Evolutionary conservation across 2,797 vertebrate genomes (phyloP).

Genomic region (Lepilemur ruficaudatus): DNA sequence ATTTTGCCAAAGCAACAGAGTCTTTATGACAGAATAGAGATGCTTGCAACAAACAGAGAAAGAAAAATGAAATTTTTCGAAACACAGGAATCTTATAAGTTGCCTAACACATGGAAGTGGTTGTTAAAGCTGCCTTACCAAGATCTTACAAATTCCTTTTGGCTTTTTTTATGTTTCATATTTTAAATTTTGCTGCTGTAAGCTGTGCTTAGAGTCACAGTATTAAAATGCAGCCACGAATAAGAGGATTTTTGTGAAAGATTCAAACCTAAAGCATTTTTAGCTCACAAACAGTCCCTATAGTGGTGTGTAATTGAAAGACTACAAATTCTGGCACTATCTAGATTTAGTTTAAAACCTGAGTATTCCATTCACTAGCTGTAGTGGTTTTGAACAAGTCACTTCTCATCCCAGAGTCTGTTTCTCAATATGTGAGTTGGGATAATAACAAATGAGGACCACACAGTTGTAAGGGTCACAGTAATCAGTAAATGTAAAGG

Average conservation of each 20-base stretch:
- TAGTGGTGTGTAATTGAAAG: conserved; percentile 30
- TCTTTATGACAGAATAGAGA: conserved; percentile 51
- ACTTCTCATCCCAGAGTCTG: not conserved
- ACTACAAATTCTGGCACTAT: conserved; percentile 35
- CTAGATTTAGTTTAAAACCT: conserved; percentile 26
- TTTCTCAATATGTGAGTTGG: not conserved
- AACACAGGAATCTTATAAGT: conserved; percentile 57
- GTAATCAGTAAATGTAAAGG: not conserved
- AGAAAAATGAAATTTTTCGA: not conserved
- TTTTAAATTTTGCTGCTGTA: conserved; percentile 52
- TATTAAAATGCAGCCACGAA: conserved; percentile 50
- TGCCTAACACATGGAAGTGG: not conserved
- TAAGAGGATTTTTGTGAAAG: not conserved
- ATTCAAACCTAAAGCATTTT: conserved; percentile 31
- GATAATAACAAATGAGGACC: not conserved
- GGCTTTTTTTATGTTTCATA: conserved; percentile 36
- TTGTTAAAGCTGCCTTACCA: conserved; percentile 52
- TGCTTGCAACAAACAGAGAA: conserved; percentile 58
- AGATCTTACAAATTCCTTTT: conserved; percentile 50
- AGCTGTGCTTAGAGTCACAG: conserved; percentile 52
- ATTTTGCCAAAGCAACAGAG: conserved; percentile 68
- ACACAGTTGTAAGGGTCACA: not conserved
- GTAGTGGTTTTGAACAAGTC: not conserved
- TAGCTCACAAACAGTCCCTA: not conserved
- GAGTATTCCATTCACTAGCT: not conserved